Conservation (phyloP, 2,113 vertebrate genomes). For the Semicossyphus pulcher region DNA sequence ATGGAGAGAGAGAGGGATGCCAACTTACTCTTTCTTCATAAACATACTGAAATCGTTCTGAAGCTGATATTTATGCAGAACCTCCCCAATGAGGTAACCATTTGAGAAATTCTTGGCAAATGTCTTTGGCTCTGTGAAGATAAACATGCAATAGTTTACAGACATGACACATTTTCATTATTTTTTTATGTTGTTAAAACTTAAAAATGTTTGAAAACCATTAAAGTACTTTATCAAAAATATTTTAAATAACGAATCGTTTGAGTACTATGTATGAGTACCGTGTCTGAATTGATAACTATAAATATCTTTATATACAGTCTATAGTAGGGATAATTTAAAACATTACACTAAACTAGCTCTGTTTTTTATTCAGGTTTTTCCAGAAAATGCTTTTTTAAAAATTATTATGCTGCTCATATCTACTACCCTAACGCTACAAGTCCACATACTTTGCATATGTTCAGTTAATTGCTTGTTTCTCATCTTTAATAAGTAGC, state of each 20-base stretch:
- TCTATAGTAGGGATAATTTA: too few relatives aligned
- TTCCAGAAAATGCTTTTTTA: background rate
- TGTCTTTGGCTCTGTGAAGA: constrained; percentile 84
- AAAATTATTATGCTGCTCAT: too few relatives aligned
- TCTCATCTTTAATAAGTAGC: too few relatives aligned
- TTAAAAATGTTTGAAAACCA: background rate
- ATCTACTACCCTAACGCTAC: too few relatives aligned
- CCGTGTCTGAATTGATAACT: too few relatives aligned
- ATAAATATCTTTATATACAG: too few relatives aligned
- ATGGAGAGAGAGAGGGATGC: background rate
- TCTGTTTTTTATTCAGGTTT: background rate
- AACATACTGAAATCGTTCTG: constrained; percentile 92
- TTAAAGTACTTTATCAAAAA: too few relatives aligned
- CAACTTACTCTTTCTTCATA: constrained; percentile 90
- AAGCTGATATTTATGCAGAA: constrained; percentile 91
- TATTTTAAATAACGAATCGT: too few relatives aligned
- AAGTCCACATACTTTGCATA: too few relatives aligned
- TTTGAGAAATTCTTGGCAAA: constrained; percentile 90
- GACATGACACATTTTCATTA: background rate
- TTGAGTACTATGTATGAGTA: too few relatives aligned
- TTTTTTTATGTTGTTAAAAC: background rate
- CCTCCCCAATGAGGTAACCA: constrained; percentile 94
- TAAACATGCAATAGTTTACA: background rate
- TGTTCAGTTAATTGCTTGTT: too few relatives aligned
- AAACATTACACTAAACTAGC: background rate